Base-by-base conservation (phyloP, 2,888 invertebrate genomes). In the Gymnoscelis rufifasciata region DNA sequence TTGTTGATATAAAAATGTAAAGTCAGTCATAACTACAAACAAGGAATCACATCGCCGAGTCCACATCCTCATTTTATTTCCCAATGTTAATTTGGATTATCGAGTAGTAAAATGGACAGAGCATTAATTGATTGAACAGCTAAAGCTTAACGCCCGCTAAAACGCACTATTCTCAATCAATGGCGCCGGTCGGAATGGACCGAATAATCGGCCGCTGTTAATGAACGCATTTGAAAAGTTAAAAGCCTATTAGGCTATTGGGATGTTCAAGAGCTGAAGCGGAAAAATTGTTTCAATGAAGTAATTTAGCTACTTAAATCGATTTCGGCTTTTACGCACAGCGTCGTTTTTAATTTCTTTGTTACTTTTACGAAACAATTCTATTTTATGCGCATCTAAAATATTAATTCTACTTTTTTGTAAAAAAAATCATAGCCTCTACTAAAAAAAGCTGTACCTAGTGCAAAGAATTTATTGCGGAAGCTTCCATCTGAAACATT, bases 211-310 rank as follows among this genome's bases (percentile, higher is more conserved):
- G 57, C 56, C 56, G 66, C 74, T 76, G 72, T 77, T 78, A 83
- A 83, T 83, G 78, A 77, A 78, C 68, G 74, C 78, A 74, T 84
- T 84, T 78, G 83, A 84, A 86, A 86, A 87, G 86, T 84, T 84
- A 83, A 81, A 84, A 82, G 83, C 83, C 68, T 66, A 62, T 66
- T 60, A 64, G 28, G 28, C 24, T 1, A 12, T 11, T 39, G 10
- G 8, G 10, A 31, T 6, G 23, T 28, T 39, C 30, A 7, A 2
- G 11, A 26, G 43, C 30, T 19, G 14, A 23, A 27, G 39, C 30
- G 30, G 29, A 7, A 8, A 13, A 26, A 26, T 11, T 1, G 3
- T 7, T 6, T n/a, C n/a, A 10, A 28, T 28, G 3, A 2, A 3
- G 2, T 28, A 28, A 28, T 28, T 28, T 10, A 6, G 19, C n/a